phyloP scores from a whole-genome alignment of 35 echinoderm and acorn worm genomes.

The Ptychodera flava region DNA sequence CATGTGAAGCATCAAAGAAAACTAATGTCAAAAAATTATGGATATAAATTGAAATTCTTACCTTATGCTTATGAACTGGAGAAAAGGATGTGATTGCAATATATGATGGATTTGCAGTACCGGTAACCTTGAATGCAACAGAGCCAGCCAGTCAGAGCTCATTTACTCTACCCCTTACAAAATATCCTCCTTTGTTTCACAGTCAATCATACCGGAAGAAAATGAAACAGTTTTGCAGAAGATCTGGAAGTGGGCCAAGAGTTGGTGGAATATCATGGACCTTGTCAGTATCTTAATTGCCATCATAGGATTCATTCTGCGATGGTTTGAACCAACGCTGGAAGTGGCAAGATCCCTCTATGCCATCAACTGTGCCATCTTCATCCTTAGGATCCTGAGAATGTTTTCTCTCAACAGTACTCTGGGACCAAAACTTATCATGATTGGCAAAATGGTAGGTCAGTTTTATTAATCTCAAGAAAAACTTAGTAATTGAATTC shows the following conservation, averaged over 20 bases:
- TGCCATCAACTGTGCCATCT: slow-evolving; percentile 46
- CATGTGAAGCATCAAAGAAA: too few species aligned
- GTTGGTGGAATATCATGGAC: slow-evolving; percentile 76
- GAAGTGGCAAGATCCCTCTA: slow-evolving; percentile 33
- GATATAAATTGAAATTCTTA: too few species aligned
- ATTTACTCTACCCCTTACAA: too few species aligned
- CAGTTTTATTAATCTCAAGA: not conserved
- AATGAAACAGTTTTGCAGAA: slow-evolving; percentile 23
- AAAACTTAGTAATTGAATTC: not conserved
- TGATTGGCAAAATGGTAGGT: slow-evolving; percentile 85
- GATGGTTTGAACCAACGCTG: slow-evolving; percentile 32
- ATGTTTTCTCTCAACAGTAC: slow-evolving; percentile 51
- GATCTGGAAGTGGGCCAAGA: slow-evolving; percentile 39
- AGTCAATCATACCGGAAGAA: slow-evolving; percentile 11
- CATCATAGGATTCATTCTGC: slow-evolving; percentile 42
- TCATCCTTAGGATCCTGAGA: slow-evolving; percentile 49
- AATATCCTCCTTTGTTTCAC: not conserved
- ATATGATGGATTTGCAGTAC: too few species aligned
- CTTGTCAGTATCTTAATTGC: slow-evolving; percentile 15
- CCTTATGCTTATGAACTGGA: too few species aligned
- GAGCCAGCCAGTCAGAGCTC: too few species aligned
- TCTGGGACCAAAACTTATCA: slow-evolving; percentile 78
- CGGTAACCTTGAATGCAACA: too few species aligned
- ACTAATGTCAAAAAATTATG: too few species aligned
- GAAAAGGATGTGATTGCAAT: too few species aligned